These are phyloP conservation scores for Cynaeus angustus DNA, from an alignment of 2,888 invertebrate genomes.

Conservation along the genomic window DNA sequence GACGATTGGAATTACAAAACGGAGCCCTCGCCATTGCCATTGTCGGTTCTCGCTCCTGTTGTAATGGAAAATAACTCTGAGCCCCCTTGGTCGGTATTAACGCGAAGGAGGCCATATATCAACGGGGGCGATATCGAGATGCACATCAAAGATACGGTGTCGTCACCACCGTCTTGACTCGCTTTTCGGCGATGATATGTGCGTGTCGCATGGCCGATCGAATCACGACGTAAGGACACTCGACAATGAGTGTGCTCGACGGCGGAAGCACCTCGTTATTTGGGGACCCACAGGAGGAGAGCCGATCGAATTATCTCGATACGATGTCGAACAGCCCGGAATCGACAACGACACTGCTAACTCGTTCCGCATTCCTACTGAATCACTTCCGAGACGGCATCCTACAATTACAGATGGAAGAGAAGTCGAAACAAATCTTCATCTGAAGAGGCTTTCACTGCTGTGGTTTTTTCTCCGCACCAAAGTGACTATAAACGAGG, in stretches of 20 bases:
- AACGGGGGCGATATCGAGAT: slow-evolving; percentile 46
- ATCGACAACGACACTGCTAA: slow-evolving; percentile 10
- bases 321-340: slow-evolving; percentile 19
- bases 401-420: slow-evolving; percentile 1
- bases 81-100: slow-evolving; percentile 42
- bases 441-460: too few species aligned
- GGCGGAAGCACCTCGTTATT: slow-evolving; percentile 64
- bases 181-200: slow-evolving; percentile 50
- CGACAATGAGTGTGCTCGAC: slow-evolving; percentile 65
- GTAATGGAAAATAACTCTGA: slow-evolving; percentile 57
- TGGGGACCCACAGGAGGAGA: slow-evolving; percentile 54
- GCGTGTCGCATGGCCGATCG: slow-evolving; percentile 62
- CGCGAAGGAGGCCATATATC: slow-evolving; percentile 45
- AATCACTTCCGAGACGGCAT: not conserved
- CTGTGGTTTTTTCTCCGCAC: too few species aligned
- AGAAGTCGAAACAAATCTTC: not conserved
- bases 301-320: slow-evolving; percentile 62
- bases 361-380: not conserved
- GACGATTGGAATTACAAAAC: slow-evolving; percentile 61
- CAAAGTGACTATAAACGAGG: too few species aligned
- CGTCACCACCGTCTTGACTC: slow-evolving; percentile 38
- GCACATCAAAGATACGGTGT: slow-evolving; percentile 46
- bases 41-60: slow-evolving; percentile 59
- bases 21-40: slow-evolving; percentile 52
- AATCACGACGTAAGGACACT: slow-evolving; percentile 64